A percentile compares a stretch with the other conserved stretches of the same genome.
Conservation (phyloP, 2,113 vertebrate genomes). For the Zootoca vivipara region DNA sequence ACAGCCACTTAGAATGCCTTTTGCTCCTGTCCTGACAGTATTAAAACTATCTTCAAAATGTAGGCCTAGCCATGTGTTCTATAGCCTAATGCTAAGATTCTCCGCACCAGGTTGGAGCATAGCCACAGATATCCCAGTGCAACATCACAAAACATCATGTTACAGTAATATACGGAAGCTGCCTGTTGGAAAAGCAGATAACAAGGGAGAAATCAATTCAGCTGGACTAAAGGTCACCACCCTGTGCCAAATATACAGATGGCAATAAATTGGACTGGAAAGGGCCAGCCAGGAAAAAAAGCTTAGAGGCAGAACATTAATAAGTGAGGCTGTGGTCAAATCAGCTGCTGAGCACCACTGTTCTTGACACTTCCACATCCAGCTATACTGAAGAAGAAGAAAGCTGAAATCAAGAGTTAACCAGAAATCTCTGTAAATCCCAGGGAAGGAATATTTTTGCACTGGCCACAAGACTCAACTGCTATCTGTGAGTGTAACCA, state of each 20-base stretch:
- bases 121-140: neutral
- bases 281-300: neutral
- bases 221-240: constrained; percentile 3
- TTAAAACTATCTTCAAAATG: neutral
- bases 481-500: too few relatives aligned
- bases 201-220: constrained; percentile 16
- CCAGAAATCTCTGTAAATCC: neutral
- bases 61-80: neutral
- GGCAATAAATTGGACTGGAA: constrained; percentile 18
- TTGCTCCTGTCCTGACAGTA: neutral
- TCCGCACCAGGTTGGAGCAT: neutral
- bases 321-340: neutral
- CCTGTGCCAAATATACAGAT: constrained; percentile 22
- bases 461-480: neutral
- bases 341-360: neutral
- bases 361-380: neutral
- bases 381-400: neutral
- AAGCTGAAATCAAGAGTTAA: neutral
- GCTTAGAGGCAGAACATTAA: neutral
- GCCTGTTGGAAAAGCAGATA: constrained; percentile 4
- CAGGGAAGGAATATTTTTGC: neutral
- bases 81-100: neutral
- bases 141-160: neutral
- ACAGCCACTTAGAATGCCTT: neutral
- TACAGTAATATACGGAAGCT: constrained; percentile 1